A percentile compares a stretch with the other conserved stretches of the same genome.
These are phyloP conservation scores for Rhinoraja longicauda DNA, from an alignment of 2,797 vertebrate species.

Conservation along the genomic window DNA sequence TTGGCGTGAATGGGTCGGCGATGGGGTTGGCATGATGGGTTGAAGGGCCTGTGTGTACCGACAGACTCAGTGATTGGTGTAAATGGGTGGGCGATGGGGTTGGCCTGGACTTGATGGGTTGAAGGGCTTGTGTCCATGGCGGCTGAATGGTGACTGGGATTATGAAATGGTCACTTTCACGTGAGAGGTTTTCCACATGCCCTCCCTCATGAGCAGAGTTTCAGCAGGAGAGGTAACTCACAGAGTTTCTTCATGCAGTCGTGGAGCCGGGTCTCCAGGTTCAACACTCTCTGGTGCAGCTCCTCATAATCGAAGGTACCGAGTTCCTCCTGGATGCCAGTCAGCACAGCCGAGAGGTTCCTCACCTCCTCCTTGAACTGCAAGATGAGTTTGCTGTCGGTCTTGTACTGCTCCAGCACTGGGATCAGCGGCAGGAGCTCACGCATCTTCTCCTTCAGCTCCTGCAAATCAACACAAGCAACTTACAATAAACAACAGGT, in stretches of 20 bases:
- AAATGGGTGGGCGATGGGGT: too few relatives aligned
- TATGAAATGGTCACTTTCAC: neutral
- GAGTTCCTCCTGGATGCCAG: conserved; percentile 88
- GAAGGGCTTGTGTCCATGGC: neutral
- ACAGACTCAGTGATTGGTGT: neutral
- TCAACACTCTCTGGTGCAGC: conserved; percentile 85
- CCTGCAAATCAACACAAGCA: conserved; percentile 59
- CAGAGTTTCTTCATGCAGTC: conserved; percentile 98
- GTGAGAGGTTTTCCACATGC: neutral
- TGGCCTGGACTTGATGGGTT: conserved; percentile 33
- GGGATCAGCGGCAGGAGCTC: conserved; percentile 91
- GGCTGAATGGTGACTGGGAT: neutral
- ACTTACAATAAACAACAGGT: neutral
- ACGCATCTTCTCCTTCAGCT: conserved; percentile 94
- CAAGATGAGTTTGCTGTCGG: conserved; percentile 85
- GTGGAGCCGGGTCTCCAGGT: conserved; percentile 81
- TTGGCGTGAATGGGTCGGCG: conserved; percentile 18
- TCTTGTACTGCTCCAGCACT: conserved; percentile 96
- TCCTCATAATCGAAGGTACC: conserved; percentile 94
- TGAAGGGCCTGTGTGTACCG: conserved; percentile 25
- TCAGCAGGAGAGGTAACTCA: conserved; percentile 58
- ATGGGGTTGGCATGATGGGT: neutral
- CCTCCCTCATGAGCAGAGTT: neutral
- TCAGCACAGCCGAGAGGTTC: conserved; percentile 84
- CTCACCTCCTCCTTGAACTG: conserved; percentile 96